Base-by-base conservation (phyloP, 92 coral and sea anemone genomes). In the Paragorgia papillata region DNA sequence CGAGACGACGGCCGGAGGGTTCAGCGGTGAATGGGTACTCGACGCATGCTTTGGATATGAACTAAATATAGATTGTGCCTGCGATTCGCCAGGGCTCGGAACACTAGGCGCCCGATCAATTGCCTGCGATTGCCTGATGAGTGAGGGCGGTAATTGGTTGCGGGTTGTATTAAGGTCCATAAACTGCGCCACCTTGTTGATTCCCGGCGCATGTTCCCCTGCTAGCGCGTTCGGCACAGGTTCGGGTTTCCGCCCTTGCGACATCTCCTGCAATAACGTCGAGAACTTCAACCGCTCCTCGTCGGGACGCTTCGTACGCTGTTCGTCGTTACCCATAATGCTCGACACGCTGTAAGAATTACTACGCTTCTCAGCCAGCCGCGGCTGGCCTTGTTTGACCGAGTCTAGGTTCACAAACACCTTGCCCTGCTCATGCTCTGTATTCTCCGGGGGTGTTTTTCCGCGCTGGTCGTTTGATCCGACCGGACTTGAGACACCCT, bases 161-260 rank as follows among this genome's bases (percentile, higher is more conserved):
- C 75, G 75, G 39, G 75, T 68, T 21, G 30, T 68, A 48, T 68
- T 68, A 5, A 68, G 33, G 22, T 68, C 75, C 75, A 68, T 68
- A 31, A 68, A 68, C 39, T 68, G 75, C n/a, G 58, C 20, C 17
- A 51, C 59, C 32, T 68, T 51, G 34, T 20, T 24, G 35, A 33
- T 25, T 44, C 53, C 62, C 31, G 62, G 3, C 3, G 62, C 7
- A 28, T 3, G 30, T 15, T 56, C 30, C 62, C 62, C 62, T 4
- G 9, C 30, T 1, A 6, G 39, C 24, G 29, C 33, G 30, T 44
- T 44, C 4, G 56, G 59, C 34, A 31, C 32, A 27, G n/a, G 34
- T 13, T 68, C 75, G 0, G 40, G 21, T 49, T 51, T 49, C 33
- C 75, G 75, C 21, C 75, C 54, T 28, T 68, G 75, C 25, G 75